Base-by-base conservation (phyloP, 2,113 vertebrate genomes). In the Scolopax mira region DNA sequence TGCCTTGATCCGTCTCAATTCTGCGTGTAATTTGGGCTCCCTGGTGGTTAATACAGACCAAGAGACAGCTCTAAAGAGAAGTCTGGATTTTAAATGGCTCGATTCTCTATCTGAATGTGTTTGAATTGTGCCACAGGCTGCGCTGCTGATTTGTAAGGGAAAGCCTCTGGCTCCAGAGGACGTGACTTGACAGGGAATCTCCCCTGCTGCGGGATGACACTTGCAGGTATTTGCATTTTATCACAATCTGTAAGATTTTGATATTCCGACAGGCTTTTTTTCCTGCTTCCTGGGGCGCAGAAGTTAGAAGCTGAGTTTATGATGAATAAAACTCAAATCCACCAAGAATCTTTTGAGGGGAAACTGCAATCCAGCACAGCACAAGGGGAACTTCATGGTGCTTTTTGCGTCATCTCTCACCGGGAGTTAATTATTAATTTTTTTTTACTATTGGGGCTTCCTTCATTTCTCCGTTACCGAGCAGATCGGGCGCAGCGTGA, bases 391-490 rank as follows among this genome's bases (percentile, higher is more conserved):
- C 8, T 52, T 15, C 0, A 2, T 5, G 23, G 35, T 2, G 3
- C 8, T 35, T 1, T 0, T 5, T 6, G 33, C 1, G 3, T 22
- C 64, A 57, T 11, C n/a, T 39, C 33, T 37, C 19, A 33, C 27
- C 22, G 41, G 61, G 35, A 62, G 51, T 46, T 7, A 4, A 6
- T 28, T 55, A 42, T 42, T n/a, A n/a, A n/a, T 48, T 25, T 27
- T 42, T 44, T 25, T 28, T 37, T 4, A 2, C 8, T 3, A 1
- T 2, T 30, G 9, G 79, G 41, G 72, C 31, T 92, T 69, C 89
- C 89, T 83, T 58, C 5, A 5, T 46, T 44, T 48, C 12, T 79
- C 60, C 31, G 37, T 37, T 39, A 18, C 33, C 3, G 2, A 54
- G 65, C 71, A 33, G 70, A 51, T 9, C 1, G 4, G 8, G 51